Conservation (phyloP, 2,888 invertebrate species). For the Cetonia aurata region DNA sequence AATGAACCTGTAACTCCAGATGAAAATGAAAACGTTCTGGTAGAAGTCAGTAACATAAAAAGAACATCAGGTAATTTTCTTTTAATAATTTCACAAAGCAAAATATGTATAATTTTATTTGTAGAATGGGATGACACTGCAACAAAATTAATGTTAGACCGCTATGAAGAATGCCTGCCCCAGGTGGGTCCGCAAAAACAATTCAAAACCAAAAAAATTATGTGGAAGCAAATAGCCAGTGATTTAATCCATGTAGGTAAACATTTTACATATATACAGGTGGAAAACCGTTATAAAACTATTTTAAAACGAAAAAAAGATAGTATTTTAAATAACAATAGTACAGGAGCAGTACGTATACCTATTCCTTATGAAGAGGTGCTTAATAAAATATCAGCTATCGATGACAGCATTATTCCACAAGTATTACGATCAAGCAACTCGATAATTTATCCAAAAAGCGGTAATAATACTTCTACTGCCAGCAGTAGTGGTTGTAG, state of each 20-base stretch:
- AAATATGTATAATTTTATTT: too few species aligned
- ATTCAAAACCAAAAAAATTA: constrained; percentile 27
- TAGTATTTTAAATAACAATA: constrained; percentile 10
- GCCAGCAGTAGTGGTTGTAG: neutral
- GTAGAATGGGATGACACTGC: constrained; percentile 23
- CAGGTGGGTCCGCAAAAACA: constrained; percentile 23
- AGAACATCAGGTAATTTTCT: too few species aligned
- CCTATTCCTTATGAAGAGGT: neutral
- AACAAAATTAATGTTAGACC: constrained; percentile 34
- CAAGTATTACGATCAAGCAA: neutral
- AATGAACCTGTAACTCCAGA: too few species aligned
- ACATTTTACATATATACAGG: constrained; percentile 14
- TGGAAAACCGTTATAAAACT: constrained; percentile 21
- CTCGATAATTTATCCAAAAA: neutral
- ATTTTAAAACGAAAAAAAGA: constrained; percentile 19
- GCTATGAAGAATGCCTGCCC: constrained; percentile 17
- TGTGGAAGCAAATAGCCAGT: constrained; percentile 24
- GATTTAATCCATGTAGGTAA: constrained; percentile 20
- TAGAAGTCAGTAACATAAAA: too few species aligned
- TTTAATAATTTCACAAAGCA: too few species aligned
- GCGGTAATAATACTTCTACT: neutral
- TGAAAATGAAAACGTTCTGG: too few species aligned
- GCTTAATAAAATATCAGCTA: constrained; percentile 8
- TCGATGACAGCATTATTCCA: constrained; percentile 3
- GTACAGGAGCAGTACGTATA: neutral